phyloP scores from a whole-genome alignment of 2,888 invertebrate species.

The Morpho deidamia region DNA sequence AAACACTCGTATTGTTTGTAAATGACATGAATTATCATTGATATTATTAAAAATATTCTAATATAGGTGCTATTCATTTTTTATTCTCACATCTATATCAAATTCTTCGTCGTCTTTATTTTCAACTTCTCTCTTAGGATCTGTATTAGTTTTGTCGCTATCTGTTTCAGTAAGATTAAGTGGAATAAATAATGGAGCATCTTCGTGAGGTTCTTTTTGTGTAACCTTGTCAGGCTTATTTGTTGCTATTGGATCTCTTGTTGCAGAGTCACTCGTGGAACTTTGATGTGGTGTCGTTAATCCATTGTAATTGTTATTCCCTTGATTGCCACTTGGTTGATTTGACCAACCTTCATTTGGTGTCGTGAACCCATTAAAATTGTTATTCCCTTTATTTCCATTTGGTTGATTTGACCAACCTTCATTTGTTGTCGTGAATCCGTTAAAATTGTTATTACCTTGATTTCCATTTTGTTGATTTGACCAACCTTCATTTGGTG shows the following conservation, averaged over 20 bases:
- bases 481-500: background rate
- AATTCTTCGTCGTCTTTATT: constrained; percentile 42
- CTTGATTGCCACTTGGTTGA: too few species aligned
- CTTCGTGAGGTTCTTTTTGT: constrained; percentile 38
- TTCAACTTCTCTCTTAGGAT: constrained; percentile 54
- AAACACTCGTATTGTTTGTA: too few species aligned
- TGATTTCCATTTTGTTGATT: constrained; percentile 1
- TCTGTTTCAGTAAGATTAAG: constrained; percentile 43
- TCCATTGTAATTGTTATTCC: background rate
- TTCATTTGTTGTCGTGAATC: background rate
- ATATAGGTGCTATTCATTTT: constrained; percentile 28
- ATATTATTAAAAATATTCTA: too few species aligned
- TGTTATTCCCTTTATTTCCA: constrained; percentile 2
- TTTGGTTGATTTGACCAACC: background rate
- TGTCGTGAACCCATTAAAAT: background rate
- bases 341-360: background rate
- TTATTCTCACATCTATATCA: constrained; percentile 52
- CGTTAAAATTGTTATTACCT: constrained; percentile 10
- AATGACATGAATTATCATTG: background rate
- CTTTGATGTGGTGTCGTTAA: background rate
- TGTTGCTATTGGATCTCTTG: background rate
- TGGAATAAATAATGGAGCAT: constrained; percentile 50
- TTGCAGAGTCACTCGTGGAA: background rate
- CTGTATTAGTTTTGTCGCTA: constrained; percentile 36
- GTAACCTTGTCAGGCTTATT: background rate